Conservation (phyloP, 2,113 vertebrate species). For the Corythoichthys intestinalis region DNA sequence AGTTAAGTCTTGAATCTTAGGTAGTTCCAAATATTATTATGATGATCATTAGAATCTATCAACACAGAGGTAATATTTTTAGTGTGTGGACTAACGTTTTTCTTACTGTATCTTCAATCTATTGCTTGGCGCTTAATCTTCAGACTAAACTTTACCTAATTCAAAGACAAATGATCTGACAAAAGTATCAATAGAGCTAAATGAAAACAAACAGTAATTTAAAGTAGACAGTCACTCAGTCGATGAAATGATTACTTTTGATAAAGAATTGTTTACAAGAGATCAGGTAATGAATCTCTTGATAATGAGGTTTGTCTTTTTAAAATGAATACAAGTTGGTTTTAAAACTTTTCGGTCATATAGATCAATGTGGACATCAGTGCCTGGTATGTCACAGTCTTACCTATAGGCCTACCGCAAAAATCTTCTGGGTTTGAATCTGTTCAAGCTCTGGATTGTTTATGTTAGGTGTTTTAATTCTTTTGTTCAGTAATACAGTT, state of each 20-base stretch:
- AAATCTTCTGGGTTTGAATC: conserved; percentile 9
- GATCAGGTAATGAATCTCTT: conserved; percentile 38
- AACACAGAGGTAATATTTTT: conserved; percentile 32
- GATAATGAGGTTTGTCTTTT: conserved; percentile 39
- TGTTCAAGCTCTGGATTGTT: not conserved
- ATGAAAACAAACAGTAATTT: conserved; percentile 49
- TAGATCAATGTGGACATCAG: not conserved
- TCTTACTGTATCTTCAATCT: conserved; percentile 31
- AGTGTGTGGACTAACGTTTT: conserved; percentile 27
- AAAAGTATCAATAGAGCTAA: conserved; percentile 42
- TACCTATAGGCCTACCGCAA: not conserved
- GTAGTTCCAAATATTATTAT: too few relatives aligned
- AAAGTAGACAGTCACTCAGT: conserved; percentile 25
- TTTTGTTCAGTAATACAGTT: not conserved
- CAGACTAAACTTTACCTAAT: conserved; percentile 11
- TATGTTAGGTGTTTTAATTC: not conserved
- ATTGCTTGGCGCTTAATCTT: not conserved
- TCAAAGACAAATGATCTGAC: conserved; percentile 37
- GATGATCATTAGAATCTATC: conserved; percentile 13
- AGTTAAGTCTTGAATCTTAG: not conserved
- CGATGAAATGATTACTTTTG: conserved; percentile 28
- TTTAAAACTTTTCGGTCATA: not conserved
- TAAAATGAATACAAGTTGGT: conserved; percentile 26
- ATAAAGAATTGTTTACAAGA: conserved; percentile 43
- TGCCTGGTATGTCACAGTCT: not conserved